These are phyloP conservation scores for Perognathus longimembris DNA, from an alignment of 2,113 vertebrate genomes.

Conservation along the genomic window DNA sequence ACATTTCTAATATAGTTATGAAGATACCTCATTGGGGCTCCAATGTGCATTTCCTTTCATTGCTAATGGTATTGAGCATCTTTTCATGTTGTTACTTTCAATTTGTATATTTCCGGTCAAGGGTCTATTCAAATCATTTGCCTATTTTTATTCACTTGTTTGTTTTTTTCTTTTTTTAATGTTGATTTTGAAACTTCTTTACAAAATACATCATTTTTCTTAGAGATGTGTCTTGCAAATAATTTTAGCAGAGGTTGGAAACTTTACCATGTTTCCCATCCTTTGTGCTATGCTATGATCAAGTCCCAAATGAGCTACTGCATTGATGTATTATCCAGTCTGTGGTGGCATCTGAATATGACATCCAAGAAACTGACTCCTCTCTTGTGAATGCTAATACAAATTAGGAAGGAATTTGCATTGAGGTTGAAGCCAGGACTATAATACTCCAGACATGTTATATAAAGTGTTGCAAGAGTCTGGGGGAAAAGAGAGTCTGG, in stretches of 20 bases:
- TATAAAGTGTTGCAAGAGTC: background rate
- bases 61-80: too few relatives aligned
- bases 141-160: background rate
- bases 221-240: constrained; percentile 8
- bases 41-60: background rate
- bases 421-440: background rate
- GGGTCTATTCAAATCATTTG: background rate
- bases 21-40: background rate
- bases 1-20: background rate
- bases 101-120: background rate
- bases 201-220: too few relatives aligned
- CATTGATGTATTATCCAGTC: background rate
- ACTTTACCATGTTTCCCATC: background rate
- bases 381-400: background rate
- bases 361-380: background rate
- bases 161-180: background rate
- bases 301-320: background rate
- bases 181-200: background rate
- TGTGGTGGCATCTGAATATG: too few relatives aligned
- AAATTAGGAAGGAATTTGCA: background rate
- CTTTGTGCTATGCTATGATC: background rate
- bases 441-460: background rate
- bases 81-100: background rate
- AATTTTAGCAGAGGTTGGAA: background rate
- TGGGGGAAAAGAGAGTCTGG: background rate